Evolutionary conservation across 2,797 vertebrate species (phyloP), one percentile per base, ranked within the genome.

Genomic region (Synaphobranchus kaupii): DNA sequence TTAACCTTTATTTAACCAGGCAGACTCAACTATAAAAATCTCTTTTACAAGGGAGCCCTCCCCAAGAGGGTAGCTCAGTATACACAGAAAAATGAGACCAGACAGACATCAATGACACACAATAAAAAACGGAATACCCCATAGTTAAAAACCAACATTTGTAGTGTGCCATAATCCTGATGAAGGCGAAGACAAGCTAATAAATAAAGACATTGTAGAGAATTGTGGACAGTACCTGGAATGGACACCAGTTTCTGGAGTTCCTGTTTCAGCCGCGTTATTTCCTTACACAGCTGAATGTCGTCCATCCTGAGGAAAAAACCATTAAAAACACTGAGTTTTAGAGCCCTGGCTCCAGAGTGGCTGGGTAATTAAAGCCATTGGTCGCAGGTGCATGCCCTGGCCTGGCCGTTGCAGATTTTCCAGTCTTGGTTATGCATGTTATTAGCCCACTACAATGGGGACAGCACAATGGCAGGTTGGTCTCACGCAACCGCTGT

Each of bases 231-330:
- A 25, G n/a, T 85, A 97, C 97, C 97, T 93, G 97, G 96, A 86
- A 96, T 86, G 4, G 94, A 94, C 0, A 98, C 94, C 25, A 97
- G 92, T 60, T 94, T 95, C 87, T 98, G 97, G 78, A 98, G 95
- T 88, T 98, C 97, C 31, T 94, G 94, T 92, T 97, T 98, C 91
- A 98, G 95, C 47, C 93, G 89, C 4, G 96, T 97, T 91, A 98
- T 98, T 89, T 98, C 97, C 89, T 96, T 95, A 85, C 97, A 98
- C 8, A 98, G 96, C 92, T 98, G 97, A 90, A 98, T 97, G 92
- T 98, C 97, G 22, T 98, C 97, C 96, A 98, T 97, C 97, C 97
- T 98, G 91, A 20, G n/a, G 54, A 82, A 68, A 39, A 39, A 58
- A 54, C 39, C 20, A 52, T 56, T 4, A 39, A 56, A 78, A 56